A percentile compares a stretch with the other conserved stretches of the same genome.
phyloP scores from a whole-genome alignment of 2,888 invertebrate species.

The Athripsodes cinereus region DNA sequence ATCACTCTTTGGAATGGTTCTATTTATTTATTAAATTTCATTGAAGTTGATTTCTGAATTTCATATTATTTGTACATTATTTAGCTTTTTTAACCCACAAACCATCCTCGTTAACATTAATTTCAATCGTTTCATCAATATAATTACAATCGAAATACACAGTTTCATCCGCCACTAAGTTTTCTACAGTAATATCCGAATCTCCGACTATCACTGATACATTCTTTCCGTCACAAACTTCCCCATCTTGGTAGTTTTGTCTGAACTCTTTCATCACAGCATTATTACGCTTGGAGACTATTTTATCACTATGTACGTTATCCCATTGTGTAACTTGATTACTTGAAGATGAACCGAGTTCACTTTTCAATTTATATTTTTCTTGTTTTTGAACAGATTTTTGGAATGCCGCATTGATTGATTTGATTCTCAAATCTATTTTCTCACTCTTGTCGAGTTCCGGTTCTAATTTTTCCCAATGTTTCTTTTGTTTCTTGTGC shows the following conservation, averaged over 20 bases:
- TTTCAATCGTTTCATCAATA: slow-evolving; percentile 17
- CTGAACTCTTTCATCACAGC: too few species aligned
- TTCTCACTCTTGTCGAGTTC: slow-evolving; percentile 52
- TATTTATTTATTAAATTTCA: neutral
- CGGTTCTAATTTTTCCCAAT: slow-evolving; percentile 55
- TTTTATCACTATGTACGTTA: slow-evolving; percentile 49
- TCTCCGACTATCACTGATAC: neutral
- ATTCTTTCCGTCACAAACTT: neutral
- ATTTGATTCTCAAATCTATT: slow-evolving; percentile 49
- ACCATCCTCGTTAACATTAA: slow-evolving; percentile 19
- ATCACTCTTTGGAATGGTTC: too few species aligned
- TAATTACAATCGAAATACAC: neutral
- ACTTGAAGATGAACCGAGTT: slow-evolving; percentile 51
- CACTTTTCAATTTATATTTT: slow-evolving; percentile 45
- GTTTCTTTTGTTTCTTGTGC: slow-evolving; percentile 48
- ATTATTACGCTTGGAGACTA: slow-evolving; percentile 56
- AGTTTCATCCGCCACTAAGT: neutral
- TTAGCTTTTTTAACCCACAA: neutral
- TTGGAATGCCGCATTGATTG: slow-evolving; percentile 51
- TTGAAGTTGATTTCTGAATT: neutral
- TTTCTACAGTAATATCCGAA: neutral
- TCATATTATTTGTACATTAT: neutral
- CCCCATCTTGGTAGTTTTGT: too few species aligned
- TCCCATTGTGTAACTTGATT: slow-evolving; percentile 48
- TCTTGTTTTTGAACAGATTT: slow-evolving; percentile 49